These are phyloP conservation scores for Sebastes steindachneri DNA, from an alignment of 2,797 vertebrate genomes.

Conservation along the genomic window DNA sequence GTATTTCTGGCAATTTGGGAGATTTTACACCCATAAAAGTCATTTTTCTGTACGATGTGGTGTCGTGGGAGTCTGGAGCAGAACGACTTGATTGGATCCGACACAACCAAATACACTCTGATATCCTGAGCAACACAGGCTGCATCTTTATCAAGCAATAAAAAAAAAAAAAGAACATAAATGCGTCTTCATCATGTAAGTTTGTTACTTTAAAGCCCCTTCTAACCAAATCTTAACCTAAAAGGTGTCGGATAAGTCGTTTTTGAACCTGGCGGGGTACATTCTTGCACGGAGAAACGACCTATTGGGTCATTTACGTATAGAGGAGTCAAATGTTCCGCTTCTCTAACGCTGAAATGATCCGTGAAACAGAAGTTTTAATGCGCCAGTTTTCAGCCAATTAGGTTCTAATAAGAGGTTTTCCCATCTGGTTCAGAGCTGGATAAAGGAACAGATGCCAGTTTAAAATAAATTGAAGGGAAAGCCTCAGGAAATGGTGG, in stretches of 20 bases:
- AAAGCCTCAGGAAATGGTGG: not conserved
- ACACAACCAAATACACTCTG: not conserved
- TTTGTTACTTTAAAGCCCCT: not conserved
- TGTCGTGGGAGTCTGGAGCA: not conserved
- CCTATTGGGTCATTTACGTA: not conserved
- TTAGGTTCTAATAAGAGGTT: slow-evolving; percentile 22
- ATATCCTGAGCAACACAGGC: not conserved
- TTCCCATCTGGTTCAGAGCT: slow-evolving; percentile 11
- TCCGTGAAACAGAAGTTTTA: slow-evolving; percentile 5
- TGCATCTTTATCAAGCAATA: not conserved
- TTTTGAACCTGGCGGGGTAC: not conserved
- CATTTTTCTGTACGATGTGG: no score
- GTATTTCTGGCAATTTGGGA: not conserved
- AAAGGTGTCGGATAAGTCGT: not conserved
- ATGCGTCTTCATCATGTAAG: not conserved
- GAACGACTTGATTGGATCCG: not conserved
- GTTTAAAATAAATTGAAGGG: not conserved
- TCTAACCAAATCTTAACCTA: not conserved
- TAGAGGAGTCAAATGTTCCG: not conserved
- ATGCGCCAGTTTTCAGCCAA: slow-evolving; percentile 1
- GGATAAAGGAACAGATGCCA: slow-evolving; percentile 10
- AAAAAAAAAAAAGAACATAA: not conserved
- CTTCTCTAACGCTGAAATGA: not conserved
- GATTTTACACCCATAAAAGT: not conserved
- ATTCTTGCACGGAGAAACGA: not conserved